Evolutionary conservation across 2,888 invertebrate genomes (phyloP).

Genomic region (Meteorus colon): DNA sequence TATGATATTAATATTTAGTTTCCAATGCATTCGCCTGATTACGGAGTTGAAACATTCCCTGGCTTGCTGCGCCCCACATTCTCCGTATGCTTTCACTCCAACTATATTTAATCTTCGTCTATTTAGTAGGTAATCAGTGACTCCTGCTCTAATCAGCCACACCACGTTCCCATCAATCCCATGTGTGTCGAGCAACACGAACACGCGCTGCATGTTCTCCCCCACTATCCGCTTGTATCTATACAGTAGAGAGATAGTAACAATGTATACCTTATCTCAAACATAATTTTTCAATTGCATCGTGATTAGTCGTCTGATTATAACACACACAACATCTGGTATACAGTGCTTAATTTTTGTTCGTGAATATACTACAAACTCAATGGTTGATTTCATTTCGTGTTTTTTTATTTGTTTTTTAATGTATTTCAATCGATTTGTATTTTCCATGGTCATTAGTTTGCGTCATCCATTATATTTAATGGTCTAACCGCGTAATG

Average conservation of each 20-base stretch:
- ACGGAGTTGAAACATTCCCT: background rate
- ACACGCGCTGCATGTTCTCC: slow-evolving; percentile 26
- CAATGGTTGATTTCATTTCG: background rate
- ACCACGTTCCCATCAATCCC: slow-evolving; percentile 59
- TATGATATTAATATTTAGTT: background rate
- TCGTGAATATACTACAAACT: background rate
- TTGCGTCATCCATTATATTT: background rate
- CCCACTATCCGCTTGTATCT: background rate
- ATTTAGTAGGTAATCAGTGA: slow-evolving; percentile 59
- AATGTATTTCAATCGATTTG: background rate
- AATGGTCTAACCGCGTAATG: slow-evolving; percentile 16
- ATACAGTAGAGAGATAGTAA: background rate
- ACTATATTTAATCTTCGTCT: slow-evolving; percentile 52
- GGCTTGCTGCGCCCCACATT: background rate
- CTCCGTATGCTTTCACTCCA: background rate
- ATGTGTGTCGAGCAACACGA: slow-evolving; percentile 39
- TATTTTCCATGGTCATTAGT: background rate
- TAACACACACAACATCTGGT: background rate
- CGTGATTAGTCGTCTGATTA: slow-evolving; percentile 1
- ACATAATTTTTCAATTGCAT: background rate
- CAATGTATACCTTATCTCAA: background rate
- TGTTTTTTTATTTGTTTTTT: background rate
- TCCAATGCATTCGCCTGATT: slow-evolving; percentile 6
- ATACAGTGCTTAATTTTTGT: background rate
- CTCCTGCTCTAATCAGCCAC: slow-evolving; percentile 59